Percentiles rank a stretch among this genome's conserved stretches.
Evolutionary conservation across 2,797 vertebrate species (phyloP).

Genomic region (Pseudocheirus occidentalis): DNA sequence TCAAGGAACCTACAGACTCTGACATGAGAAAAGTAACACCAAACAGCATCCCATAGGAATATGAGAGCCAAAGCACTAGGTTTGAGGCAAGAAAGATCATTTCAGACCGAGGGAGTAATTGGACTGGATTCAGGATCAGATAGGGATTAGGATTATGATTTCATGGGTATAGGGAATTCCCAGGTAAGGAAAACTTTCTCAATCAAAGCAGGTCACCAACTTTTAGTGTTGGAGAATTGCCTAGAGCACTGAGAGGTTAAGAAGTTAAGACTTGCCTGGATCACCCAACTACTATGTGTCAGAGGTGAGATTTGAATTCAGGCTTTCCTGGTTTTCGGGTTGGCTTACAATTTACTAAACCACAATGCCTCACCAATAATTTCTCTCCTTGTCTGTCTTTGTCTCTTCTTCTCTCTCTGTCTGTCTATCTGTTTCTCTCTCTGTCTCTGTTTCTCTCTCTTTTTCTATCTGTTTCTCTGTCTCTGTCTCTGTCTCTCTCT

Average conservation of each 20-base stretch:
- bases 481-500: too few species aligned
- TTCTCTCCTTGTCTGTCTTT: background rate
- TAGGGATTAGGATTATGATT: background rate
- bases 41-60: background rate
- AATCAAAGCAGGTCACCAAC: background rate
- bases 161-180: background rate
- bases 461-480: too few species aligned
- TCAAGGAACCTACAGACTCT: background rate
- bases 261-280: background rate
- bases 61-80: background rate
- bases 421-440: background rate
- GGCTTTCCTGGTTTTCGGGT: background rate
- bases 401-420: background rate
- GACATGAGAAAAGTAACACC: background rate
- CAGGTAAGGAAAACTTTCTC: background rate
- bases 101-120: background rate
- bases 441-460: too few species aligned
- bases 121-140: background rate
- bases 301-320: background rate
- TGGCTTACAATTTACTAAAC: background rate
- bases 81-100: background rate
- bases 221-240: background rate
- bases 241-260: background rate
- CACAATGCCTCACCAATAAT: background rate
- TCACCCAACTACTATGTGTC: background rate